Evolutionary conservation across 2,113 vertebrate species (phyloP).

Genomic region (Brachyhypopomus gauderio): DNA sequence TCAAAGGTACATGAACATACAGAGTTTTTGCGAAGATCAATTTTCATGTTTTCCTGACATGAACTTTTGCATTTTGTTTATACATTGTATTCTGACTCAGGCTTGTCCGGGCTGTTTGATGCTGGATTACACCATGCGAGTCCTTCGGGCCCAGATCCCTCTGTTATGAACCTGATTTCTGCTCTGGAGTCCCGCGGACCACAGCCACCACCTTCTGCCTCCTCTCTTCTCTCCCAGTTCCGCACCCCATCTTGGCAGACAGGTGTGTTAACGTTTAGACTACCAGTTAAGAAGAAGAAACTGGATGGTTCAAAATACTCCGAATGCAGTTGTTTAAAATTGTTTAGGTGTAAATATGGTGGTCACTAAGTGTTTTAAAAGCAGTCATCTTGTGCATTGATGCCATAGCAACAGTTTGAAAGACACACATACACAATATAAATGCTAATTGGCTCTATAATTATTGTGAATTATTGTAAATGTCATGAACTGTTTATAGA

Average conservation of each 20-base stretch:
- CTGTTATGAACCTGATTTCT: conserved; percentile 95
- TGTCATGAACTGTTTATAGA: neutral
- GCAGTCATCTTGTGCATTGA: conserved; percentile 2
- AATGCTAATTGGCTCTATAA: conserved; percentile 4
- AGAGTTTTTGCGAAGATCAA: neutral
- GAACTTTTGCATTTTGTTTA: conserved; percentile 7
- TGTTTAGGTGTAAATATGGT: conserved; percentile 6
- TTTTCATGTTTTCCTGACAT: neutral
- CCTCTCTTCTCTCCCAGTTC: conserved; percentile 94
- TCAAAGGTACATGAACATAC: neutral
- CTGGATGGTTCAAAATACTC: neutral
- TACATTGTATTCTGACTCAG: conserved; percentile 61
- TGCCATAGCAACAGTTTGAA: conserved; percentile 24
- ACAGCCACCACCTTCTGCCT: conserved; percentile 90
- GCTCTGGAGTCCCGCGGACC: conserved; percentile 91
- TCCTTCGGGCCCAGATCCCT: conserved; percentile 86
- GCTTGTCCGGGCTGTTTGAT: conserved; percentile 91
- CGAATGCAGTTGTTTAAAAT: neutral
- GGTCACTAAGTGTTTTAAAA: neutral
- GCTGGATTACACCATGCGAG: conserved; percentile 89
- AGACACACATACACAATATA: conserved; percentile 21
- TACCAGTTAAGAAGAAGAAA: conserved; percentile 40
- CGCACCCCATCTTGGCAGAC: conserved; percentile 95
- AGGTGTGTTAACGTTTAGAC: conserved; percentile 62
- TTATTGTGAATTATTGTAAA: neutral